Conservation (phyloP, 2,888 invertebrate genomes). For the Stramonita haemastoma region DNA sequence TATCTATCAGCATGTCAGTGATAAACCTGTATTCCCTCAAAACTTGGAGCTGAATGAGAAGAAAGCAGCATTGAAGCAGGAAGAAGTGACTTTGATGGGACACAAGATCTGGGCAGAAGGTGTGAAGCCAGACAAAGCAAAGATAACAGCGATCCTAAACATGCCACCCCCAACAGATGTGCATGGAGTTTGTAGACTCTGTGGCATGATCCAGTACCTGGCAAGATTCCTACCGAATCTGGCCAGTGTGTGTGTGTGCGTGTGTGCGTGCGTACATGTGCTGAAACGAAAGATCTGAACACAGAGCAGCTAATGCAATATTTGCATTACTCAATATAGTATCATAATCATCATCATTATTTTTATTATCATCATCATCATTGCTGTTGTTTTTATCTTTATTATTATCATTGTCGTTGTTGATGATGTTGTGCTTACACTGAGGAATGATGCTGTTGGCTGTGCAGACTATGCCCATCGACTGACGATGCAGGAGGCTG, state of each 20-base stretch:
- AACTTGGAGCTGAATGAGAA: slow-evolving; percentile 38
- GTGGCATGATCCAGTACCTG: slow-evolving; percentile 56
- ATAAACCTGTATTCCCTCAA: no score
- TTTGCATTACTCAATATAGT: no score
- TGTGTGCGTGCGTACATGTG: no score
- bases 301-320: no score
- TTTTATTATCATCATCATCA: no score
- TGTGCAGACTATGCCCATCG: slow-evolving; percentile 49
- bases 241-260: neutral
- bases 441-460: no score
- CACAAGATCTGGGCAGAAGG: slow-evolving; percentile 51
- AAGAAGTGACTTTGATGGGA: slow-evolving; percentile 50
- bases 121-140: slow-evolving; percentile 47
- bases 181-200: slow-evolving; percentile 49
- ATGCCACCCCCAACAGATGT: slow-evolving; percentile 51
- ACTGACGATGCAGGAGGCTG: slow-evolving; percentile 56
- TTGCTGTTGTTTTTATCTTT: no score
- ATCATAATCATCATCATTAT: no score
- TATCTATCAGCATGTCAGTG: no score
- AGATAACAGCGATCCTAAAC: slow-evolving; percentile 39
- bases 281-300: no score
- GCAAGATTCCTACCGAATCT: slow-evolving; percentile 41
- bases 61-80: slow-evolving; percentile 9
- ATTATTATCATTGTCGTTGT: no score
- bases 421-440: no score